phyloP scores from a whole-genome alignment of 2,113 vertebrate genomes.

The Nannospalax galili region DNA sequence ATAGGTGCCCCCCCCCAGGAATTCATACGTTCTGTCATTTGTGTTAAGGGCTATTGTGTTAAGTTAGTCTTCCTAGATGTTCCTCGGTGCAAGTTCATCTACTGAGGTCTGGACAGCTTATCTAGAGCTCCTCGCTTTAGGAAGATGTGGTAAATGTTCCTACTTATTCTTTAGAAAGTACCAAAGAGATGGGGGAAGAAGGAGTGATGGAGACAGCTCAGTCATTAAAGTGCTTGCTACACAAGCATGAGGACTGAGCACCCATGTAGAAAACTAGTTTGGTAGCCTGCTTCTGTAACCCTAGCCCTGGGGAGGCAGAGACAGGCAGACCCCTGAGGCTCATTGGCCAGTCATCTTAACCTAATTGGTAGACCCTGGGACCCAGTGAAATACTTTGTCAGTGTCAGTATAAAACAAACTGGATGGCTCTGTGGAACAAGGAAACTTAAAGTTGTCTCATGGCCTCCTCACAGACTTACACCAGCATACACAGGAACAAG shows the following conservation, averaged over 20 bases:
- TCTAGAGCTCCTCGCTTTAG: no score
- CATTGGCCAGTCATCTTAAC: background rate
- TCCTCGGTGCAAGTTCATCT: no score
- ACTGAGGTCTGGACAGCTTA: no score
- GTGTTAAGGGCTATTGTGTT: no score
- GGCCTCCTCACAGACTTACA: background rate
- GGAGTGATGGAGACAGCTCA: background rate
- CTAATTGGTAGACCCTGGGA: background rate
- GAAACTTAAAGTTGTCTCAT: background rate
- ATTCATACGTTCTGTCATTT: no score
- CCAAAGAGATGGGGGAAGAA: fast-evolving
- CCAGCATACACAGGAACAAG: background rate
- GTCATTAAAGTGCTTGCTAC: background rate
- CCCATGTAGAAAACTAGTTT: background rate
- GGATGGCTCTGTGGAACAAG: background rate
- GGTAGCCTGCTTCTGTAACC: background rate
- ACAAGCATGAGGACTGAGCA: background rate
- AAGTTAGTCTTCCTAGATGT: no score
- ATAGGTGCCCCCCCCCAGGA: no score
- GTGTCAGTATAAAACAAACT: background rate
- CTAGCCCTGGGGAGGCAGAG: no score
- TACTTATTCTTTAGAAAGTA: background rate
- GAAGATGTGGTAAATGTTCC: no score
- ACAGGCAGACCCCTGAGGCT: background rate
- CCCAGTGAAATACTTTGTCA: background rate